phyloP scores from a whole-genome alignment of 2,888 invertebrate genomes.

The Himalopsyche anomala region DNA sequence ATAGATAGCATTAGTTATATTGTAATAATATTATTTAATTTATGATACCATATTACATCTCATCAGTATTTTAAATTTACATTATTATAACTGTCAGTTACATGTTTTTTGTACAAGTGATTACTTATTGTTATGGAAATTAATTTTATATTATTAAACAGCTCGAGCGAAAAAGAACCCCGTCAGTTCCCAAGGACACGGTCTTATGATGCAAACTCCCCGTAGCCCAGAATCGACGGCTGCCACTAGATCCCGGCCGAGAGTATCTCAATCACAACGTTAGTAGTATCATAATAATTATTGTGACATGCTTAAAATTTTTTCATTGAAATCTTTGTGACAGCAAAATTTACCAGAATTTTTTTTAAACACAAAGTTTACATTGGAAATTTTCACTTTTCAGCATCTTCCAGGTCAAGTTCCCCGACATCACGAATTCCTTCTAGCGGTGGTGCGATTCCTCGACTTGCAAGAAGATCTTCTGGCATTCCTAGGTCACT shows the following conservation, averaged over 20 bases:
- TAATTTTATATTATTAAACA: slow-evolving; percentile 67
- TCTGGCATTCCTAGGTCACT: slow-evolving; percentile 82
- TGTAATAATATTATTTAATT: no score
- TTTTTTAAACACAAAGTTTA: no score
- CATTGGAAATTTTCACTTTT: slow-evolving; percentile 66
- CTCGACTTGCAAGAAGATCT: slow-evolving; percentile 76
- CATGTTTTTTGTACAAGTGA: no score
- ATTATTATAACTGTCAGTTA: no score
- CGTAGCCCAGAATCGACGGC: slow-evolving; percentile 80
- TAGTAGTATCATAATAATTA: slow-evolving; percentile 76
- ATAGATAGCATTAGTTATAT: no score
- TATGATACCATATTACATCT: no score
- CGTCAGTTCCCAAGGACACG: slow-evolving; percentile 64
- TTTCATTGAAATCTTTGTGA: no score
- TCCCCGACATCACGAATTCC: slow-evolving; percentile 93
- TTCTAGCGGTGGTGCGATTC: slow-evolving; percentile 78
- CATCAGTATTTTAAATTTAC: no score
- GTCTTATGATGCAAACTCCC: slow-evolving; percentile 68
- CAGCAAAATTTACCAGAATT: no score
- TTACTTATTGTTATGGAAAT: neutral
- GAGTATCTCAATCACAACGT: slow-evolving; percentile 96
- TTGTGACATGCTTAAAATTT: slow-evolving; percentile 42
- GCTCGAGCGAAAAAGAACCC: slow-evolving; percentile 83
- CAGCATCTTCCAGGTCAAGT: slow-evolving; percentile 94
- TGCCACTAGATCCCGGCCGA: slow-evolving; percentile 82